A percentile compares a stretch with the other conserved stretches of the same genome.
Conservation (phyloP, 2,797 vertebrate species). For the Sebastes kiyomatsui region DNA sequence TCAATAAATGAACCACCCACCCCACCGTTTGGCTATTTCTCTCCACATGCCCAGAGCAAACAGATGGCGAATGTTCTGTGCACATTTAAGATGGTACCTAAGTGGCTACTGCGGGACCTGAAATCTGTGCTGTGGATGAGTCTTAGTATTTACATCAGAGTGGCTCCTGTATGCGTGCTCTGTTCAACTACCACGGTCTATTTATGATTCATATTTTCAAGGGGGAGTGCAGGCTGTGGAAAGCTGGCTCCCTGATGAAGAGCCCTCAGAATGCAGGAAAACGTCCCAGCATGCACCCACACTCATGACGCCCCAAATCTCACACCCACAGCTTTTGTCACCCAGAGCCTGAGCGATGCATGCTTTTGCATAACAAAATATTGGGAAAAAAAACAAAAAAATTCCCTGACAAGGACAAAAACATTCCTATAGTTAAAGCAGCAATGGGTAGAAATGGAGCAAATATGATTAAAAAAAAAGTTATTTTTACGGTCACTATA, state of each 20-base stretch:
- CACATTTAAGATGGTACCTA: conserved; percentile 51
- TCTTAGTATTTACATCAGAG: conserved; percentile 42
- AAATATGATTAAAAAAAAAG: too few species aligned
- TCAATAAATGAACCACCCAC: conserved; percentile 55
- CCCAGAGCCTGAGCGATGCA: conserved; percentile 39
- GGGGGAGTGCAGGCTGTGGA: conserved; percentile 64
- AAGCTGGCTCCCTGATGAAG: conserved; percentile 69
- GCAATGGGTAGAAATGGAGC: accelerated
- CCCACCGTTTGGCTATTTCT: conserved; percentile 41
- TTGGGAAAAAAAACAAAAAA: not conserved
- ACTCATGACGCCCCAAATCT: conserved; percentile 67
- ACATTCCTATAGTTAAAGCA: not conserved
- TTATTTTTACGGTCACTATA: too few species aligned
- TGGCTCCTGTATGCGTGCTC: conserved; percentile 10
- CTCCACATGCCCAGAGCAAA: conserved; percentile 59
- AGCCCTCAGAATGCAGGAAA: conserved; percentile 71
- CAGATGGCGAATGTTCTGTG: conserved; percentile 61
- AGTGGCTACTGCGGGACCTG: conserved; percentile 40
- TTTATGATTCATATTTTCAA: conserved; percentile 68
- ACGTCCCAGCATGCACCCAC: conserved; percentile 77
- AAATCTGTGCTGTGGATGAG: conserved; percentile 35
- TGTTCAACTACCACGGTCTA: conserved; percentile 31
- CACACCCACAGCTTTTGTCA: conserved; percentile 74
- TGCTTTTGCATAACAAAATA: conserved; percentile 35
- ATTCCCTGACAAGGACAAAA: not conserved